These are phyloP conservation scores for Drosophila paranaensis DNA, from an alignment of 2,888 invertebrate genomes.

Conservation along the genomic window DNA sequence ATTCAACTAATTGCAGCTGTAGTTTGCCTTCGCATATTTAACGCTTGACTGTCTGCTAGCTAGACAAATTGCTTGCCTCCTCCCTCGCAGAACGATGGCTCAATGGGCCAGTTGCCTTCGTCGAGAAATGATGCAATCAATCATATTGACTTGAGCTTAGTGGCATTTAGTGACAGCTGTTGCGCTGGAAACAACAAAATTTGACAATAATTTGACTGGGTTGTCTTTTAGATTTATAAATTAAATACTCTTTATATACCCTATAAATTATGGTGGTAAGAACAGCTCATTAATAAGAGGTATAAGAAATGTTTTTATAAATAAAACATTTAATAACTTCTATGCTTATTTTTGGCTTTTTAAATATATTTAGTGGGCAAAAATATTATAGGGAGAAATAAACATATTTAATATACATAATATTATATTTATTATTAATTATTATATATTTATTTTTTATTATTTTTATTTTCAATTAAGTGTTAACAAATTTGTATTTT, in stretches of 20 bases:
- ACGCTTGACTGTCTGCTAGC: conserved; percentile 1
- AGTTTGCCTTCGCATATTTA: conserved; percentile 2
- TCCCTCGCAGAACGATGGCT: not conserved
- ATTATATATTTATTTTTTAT: too few species aligned
- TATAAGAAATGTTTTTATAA: too few species aligned
- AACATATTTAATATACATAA: too few species aligned
- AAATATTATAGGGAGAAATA: too few species aligned
- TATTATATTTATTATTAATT: too few species aligned
- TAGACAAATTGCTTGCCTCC: not conserved
- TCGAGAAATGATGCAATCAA: not conserved
- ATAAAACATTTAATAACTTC: too few species aligned
- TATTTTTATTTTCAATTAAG: too few species aligned
- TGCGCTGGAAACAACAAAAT: not conserved
- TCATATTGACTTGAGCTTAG: not conserved
- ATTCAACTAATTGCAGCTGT: not conserved
- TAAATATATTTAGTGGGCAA: too few species aligned
- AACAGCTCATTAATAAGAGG: too few species aligned
- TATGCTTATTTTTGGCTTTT: too few species aligned
- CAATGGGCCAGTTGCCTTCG: not conserved
- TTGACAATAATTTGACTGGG: not conserved
- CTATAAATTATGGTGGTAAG: too few species aligned
- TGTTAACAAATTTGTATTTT: too few species aligned
- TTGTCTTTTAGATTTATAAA: not conserved
- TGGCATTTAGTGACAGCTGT: not conserved
- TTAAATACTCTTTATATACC: not conserved